Evolutionary conservation across 2,888 invertebrate genomes (phyloP).

Genomic region (Melinopterus prodromus): DNA sequence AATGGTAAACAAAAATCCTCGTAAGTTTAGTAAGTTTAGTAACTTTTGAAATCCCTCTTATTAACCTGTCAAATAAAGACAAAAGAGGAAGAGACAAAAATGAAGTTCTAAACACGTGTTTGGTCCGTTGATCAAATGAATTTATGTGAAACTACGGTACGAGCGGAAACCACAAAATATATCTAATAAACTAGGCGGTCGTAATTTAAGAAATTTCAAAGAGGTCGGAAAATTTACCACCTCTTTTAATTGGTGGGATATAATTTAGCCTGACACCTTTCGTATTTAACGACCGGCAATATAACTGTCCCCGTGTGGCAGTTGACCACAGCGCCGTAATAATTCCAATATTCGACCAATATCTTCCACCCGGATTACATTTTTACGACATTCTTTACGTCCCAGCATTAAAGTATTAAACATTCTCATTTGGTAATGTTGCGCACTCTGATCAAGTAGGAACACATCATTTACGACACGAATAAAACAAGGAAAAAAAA

Average conservation of each 20-base stretch:
- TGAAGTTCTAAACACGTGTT: background rate
- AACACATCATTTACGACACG: background rate
- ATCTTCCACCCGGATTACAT: background rate
- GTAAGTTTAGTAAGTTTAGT: too few species aligned
- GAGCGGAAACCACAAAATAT: background rate
- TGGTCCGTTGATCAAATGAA: background rate
- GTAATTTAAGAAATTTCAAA: background rate
- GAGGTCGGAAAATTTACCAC: constrained; percentile 4
- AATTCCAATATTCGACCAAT: background rate
- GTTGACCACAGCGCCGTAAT: background rate
- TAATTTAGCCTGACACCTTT: background rate
- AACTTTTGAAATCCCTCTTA: too few species aligned
- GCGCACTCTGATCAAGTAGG: background rate
- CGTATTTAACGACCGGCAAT: background rate
- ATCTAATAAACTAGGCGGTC: background rate
- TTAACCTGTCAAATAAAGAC: background rate
- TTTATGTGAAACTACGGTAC: background rate
- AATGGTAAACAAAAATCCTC: too few species aligned
- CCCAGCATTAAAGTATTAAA: background rate
- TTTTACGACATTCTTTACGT: background rate
- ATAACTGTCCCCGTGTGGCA: background rate
- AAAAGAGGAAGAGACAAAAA: background rate
- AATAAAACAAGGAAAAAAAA: background rate
- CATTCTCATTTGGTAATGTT: background rate
- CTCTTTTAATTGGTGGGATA: background rate